Conservation (phyloP, 2,797 vertebrate species). For the Morus bassanus region DNA sequence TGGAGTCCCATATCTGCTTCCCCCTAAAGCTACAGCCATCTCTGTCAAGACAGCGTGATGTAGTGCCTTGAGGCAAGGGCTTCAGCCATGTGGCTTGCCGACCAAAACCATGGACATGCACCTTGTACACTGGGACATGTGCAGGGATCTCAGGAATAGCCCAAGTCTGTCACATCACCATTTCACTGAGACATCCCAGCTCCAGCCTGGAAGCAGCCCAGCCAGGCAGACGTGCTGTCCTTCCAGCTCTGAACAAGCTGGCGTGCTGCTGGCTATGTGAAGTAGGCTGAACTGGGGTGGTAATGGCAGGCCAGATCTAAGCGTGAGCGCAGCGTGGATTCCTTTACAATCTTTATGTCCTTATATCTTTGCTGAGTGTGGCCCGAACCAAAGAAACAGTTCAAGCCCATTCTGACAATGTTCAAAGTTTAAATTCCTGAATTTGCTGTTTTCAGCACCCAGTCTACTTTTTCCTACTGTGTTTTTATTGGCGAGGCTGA, state of each 20-base stretch:
- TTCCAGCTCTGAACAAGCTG: not conserved
- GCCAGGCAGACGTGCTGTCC: not conserved
- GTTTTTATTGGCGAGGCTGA: not conserved
- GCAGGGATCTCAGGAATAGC: not conserved
- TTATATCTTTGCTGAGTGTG: not conserved
- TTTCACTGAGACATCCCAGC: not conserved
- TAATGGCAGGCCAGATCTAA: not conserved
- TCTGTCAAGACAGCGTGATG: not conserved
- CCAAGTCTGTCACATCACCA: not conserved
- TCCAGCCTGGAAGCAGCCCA: not conserved
- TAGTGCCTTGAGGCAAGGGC: not conserved
- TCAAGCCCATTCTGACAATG: not conserved
- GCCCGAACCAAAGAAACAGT: not conserved
- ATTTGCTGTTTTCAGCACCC: not conserved
- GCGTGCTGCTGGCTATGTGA: not conserved
- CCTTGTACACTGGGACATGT: not conserved
- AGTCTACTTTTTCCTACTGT: not conserved
- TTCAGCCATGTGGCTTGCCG: not conserved
- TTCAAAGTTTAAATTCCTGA: not conserved
- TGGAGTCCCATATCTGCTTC: not conserved
- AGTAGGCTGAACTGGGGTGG: not conserved
- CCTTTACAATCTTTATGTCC: not conserved
- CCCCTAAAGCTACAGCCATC: not conserved
- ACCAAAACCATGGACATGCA: not conserved
- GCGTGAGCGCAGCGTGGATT: not conserved